These are phyloP conservation scores for Lathronympha strigana DNA, from an alignment of 2,888 invertebrate genomes.

Conservation along the genomic window DNA sequence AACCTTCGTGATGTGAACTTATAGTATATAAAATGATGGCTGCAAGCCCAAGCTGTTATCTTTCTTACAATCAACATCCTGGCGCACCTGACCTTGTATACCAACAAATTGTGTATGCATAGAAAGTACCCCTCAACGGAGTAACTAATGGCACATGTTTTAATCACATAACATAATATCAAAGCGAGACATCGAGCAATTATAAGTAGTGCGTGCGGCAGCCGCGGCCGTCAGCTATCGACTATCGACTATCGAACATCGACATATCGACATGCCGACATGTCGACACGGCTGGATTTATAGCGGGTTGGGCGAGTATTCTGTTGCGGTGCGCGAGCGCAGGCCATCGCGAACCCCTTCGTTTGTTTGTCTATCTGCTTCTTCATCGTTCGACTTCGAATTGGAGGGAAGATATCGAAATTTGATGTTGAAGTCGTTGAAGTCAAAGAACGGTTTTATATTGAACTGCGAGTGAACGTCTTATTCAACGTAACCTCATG, in stretches of 20 bases:
- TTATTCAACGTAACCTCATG: too few species aligned
- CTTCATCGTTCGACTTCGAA: too few species aligned
- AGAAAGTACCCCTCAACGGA: neutral
- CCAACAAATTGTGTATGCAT: slow-evolving; percentile 20
- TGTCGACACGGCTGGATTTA: slow-evolving; percentile 61
- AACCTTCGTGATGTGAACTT: too few species aligned
- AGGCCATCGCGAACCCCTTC: too few species aligned
- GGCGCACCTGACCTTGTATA: neutral
- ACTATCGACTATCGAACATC: slow-evolving; percentile 53
- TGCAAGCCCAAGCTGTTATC: too few species aligned
- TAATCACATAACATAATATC: slow-evolving; percentile 50
- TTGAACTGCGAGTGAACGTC: too few species aligned
- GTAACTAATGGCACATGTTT: slow-evolving; percentile 33
- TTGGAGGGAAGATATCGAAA: too few species aligned
- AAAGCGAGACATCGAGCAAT: slow-evolving; percentile 58
- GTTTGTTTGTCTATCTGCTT: too few species aligned
- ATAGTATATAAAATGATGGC: too few species aligned
- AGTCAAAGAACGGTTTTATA: too few species aligned
- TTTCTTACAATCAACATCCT: neutral
- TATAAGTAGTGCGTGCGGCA: slow-evolving; percentile 52
- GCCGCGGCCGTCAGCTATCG: slow-evolving; percentile 35
- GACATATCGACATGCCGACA: slow-evolving; percentile 67
- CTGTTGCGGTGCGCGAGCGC: neutral
- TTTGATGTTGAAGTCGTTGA: too few species aligned
- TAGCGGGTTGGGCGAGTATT: slow-evolving; percentile 52